phyloP scores from a whole-genome alignment of 92 coral and sea anemone genomes.

The Porites evermanni region DNA sequence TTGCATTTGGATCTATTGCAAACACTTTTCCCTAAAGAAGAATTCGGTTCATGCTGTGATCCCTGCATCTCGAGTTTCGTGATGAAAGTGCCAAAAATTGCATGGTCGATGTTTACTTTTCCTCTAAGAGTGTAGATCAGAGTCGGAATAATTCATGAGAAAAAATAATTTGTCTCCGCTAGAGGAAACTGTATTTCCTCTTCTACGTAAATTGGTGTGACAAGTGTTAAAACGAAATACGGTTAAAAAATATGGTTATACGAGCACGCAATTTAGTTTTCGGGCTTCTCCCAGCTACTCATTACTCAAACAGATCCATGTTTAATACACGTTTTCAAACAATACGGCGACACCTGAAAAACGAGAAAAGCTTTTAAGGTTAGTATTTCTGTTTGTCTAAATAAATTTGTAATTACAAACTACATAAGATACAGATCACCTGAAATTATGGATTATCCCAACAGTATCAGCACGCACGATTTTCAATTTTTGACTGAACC shows the following conservation, averaged over 20 bases:
- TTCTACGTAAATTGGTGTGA: slow-evolving; percentile 15
- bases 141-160: slow-evolving; percentile 74
- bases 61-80: slow-evolving; percentile 33
- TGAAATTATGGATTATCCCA: slow-evolving; percentile 11
- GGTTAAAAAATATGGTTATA: neutral
- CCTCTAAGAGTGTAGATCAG: slow-evolving; percentile 32
- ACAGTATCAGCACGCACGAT: neutral
- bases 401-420: slow-evolving; percentile 35
- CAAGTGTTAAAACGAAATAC: neutral
- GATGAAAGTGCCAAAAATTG: slow-evolving; percentile 43
- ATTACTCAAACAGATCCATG: slow-evolving; percentile 5
- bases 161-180: slow-evolving; percentile 59
- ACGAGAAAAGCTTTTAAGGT: slow-evolving; percentile 6
- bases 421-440: slow-evolving; percentile 21
- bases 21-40: slow-evolving; percentile 28
- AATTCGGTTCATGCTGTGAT: slow-evolving; percentile 6
- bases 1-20: slow-evolving; percentile 11
- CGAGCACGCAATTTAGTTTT: neutral
- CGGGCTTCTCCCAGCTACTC: neutral
- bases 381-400: slow-evolving; percentile 31
- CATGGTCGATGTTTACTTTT: slow-evolving; percentile 44
- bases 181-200: slow-evolving; percentile 45
- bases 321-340: slow-evolving; percentile 34
- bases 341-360: slow-evolving; percentile 35
- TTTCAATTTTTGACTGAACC: slow-evolving; percentile 6